Evolutionary conservation across 2,888 invertebrate genomes (phyloP).

Genomic region (Camponotus fellah): DNA sequence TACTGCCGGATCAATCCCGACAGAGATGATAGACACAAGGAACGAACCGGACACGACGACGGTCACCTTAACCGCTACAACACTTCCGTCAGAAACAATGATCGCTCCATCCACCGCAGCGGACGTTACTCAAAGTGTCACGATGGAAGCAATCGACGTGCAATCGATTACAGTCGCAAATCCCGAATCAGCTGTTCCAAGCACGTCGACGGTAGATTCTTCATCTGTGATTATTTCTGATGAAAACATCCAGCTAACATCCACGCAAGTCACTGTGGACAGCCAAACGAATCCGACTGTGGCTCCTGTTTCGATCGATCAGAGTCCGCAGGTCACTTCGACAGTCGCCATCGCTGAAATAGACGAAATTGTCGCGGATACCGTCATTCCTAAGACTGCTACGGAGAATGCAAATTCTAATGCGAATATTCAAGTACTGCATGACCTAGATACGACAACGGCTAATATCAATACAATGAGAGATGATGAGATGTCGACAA

Average conservation of each 20-base stretch:
- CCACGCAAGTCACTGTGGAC: background rate
- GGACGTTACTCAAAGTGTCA: constrained; percentile 32
- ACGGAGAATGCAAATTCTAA: background rate
- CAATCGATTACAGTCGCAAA: constrained; percentile 18
- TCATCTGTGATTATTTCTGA: background rate
- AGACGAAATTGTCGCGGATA: background rate
- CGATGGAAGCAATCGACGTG: background rate
- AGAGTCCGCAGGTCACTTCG: constrained; percentile 9
- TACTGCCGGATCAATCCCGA: background rate
- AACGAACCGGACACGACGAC: constrained; percentile 29
- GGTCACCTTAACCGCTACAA: constrained; percentile 4
- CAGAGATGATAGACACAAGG: constrained; percentile 6
- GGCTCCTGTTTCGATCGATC: background rate
- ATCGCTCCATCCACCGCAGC: constrained; percentile 1
- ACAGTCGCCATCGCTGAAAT: background rate
- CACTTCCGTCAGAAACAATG: constrained; percentile 27
- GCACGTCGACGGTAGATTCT: background rate
- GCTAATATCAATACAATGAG: constrained; percentile 26
- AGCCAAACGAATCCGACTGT: constrained; percentile 9
- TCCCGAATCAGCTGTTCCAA: background rate
- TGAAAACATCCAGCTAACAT: constrained; percentile 16
- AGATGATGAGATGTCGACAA: background rate
- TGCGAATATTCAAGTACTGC: background rate
- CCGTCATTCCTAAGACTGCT: background rate
- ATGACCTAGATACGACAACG: background rate